Conservation (phyloP, 2,113 vertebrate species). For the Oreochromis tanganicae region DNA sequence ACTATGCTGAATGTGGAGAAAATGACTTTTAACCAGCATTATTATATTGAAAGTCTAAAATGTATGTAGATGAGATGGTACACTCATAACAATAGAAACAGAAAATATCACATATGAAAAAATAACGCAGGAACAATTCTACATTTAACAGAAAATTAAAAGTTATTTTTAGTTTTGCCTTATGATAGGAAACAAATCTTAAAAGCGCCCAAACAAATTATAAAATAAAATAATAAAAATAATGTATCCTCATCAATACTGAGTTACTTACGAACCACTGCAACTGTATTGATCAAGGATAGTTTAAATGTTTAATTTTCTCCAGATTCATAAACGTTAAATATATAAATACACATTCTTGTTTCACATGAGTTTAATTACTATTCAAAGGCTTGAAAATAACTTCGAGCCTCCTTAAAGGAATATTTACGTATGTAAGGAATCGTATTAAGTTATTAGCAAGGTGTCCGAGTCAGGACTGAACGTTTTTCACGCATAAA, state of each 20-base stretch:
- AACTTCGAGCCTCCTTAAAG: fast-evolving
- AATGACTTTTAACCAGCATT: background rate
- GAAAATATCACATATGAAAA: background rate
- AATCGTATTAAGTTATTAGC: background rate
- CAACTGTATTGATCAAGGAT: background rate
- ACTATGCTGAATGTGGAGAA: background rate
- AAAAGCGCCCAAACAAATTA: background rate
- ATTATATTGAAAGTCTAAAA: background rate
- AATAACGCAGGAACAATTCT: background rate
- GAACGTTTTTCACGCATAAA: background rate
- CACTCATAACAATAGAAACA: fast-evolving
- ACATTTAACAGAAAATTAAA: background rate
- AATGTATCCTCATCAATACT: background rate
- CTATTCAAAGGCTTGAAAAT: background rate
- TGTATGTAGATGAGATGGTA: background rate
- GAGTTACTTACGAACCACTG: background rate
- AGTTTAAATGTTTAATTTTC: background rate
- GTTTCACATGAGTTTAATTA: background rate
- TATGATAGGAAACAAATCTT: background rate
- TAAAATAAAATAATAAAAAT: background rate
- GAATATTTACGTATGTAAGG: background rate
- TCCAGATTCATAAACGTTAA: background rate
- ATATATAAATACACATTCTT: background rate
- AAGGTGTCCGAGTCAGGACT: background rate
- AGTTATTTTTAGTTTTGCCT: background rate